These are phyloP conservation scores for Hippoglossus stenolepis DNA, from an alignment of 2,113 vertebrate genomes.

Conservation along the genomic window DNA sequence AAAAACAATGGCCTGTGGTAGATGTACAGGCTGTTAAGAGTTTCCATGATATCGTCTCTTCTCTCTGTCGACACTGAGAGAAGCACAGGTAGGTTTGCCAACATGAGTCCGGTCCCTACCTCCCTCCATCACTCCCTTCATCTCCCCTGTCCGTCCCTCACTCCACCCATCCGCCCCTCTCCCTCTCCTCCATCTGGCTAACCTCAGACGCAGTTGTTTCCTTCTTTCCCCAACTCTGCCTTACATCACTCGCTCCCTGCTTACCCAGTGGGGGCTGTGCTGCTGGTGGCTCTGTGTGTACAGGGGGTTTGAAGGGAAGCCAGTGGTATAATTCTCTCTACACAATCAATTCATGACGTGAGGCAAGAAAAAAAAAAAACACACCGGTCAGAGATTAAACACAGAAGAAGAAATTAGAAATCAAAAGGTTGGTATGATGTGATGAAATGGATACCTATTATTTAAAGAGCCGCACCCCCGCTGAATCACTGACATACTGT, in stretches of 20 bases:
- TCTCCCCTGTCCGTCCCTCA: constrained; percentile 23
- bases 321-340: constrained; percentile 48
- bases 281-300: constrained; percentile 44
- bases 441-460: constrained; percentile 18
- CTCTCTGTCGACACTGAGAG: constrained; percentile 20
- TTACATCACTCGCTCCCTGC: constrained; percentile 75
- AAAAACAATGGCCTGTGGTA: no score
- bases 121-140: constrained; percentile 5
- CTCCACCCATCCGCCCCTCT: constrained; percentile 31
- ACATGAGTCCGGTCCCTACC: constrained; percentile 25
- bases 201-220: constrained; percentile 79
- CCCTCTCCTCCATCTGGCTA: constrained; percentile 76
- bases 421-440: constrained; percentile 14
- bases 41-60: constrained; percentile 51
- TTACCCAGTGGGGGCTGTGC: constrained; percentile 53
- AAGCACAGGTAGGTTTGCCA: constrained; percentile 49
- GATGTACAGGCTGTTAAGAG: neutral
- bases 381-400: neutral
- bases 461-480: neutral
- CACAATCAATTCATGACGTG: constrained; percentile 3
- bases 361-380: neutral
- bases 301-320: constrained; percentile 54
- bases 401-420: no score
- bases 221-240: constrained; percentile 76
- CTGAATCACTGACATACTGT: constrained; percentile 5